Evolutionary conservation across 2,888 invertebrate genomes (phyloP).

Genomic region (Ecdyonurus torrentis): DNA sequence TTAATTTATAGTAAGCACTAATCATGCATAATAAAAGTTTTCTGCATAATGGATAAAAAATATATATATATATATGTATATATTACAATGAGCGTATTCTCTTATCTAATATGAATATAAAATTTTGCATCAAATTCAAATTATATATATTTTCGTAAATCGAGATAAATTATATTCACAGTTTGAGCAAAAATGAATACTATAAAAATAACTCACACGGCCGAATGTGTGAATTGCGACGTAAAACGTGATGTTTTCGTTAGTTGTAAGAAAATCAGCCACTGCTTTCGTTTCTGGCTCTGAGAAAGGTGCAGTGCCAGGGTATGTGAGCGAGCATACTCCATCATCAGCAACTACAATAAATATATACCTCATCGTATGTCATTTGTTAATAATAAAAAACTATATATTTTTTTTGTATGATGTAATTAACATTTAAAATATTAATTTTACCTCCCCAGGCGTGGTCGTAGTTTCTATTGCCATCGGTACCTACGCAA

Average conservation of each 20-base stretch:
- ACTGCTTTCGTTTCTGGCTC: constrained; percentile 31
- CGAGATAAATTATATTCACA: no score
- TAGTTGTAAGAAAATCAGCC: background rate
- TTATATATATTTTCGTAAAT: no score
- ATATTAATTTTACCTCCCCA: background rate
- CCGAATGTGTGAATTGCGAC: background rate
- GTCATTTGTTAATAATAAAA: background rate
- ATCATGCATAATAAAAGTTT: no score
- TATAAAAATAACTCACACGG: no score
- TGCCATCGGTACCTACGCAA: background rate
- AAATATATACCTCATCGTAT: background rate
- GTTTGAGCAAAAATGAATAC: no score
- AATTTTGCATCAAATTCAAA: no score
- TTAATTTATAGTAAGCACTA: no score
- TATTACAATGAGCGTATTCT: no score
- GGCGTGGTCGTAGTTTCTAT: background rate
- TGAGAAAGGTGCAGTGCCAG: constrained; percentile 37
- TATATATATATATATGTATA: no score
- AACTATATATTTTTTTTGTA: background rate
- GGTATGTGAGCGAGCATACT: constrained; percentile 30
- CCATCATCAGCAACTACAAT: no score
- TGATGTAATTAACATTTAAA: background rate
- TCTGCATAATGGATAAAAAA: no score
- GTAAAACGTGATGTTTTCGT: background rate
- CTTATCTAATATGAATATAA: no score